Evolutionary conservation across 2,113 vertebrate species (phyloP).

Genomic region (Lampris megalopsis): DNA sequence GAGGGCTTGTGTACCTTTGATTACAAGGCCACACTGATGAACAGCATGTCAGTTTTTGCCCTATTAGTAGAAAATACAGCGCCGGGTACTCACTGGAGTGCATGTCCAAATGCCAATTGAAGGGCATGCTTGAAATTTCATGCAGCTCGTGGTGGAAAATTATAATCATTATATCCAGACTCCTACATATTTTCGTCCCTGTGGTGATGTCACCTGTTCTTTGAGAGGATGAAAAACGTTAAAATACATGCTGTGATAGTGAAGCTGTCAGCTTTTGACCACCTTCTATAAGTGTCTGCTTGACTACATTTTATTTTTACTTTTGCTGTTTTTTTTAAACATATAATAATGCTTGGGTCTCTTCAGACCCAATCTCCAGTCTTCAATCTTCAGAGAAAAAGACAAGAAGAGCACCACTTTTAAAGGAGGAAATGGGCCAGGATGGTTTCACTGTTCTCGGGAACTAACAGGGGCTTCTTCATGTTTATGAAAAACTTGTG

Average conservation of each 20-base stretch:
- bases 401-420: background rate
- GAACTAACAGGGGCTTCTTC: background rate
- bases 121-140: slow-evolving; percentile 66
- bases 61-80: slow-evolving; percentile 53
- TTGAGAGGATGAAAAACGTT: background rate
- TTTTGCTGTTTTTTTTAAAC: no score
- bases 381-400: no score
- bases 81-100: slow-evolving; percentile 45
- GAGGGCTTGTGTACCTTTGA: slow-evolving; percentile 64
- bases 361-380: no score
- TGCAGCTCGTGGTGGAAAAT: slow-evolving; percentile 48
- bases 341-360: no score
- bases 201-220: slow-evolving; percentile 24
- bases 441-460: background rate
- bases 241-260: background rate
- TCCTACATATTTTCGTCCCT: slow-evolving; percentile 24
- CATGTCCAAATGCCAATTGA: slow-evolving; percentile 69
- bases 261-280: background rate
- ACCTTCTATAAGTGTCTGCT: no score
- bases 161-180: slow-evolving; percentile 36
- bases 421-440: background rate
- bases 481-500: background rate
- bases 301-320: no score
- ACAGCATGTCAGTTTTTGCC: slow-evolving; percentile 60
- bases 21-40: slow-evolving; percentile 64